Conservation (phyloP, 1,140 invertebrate genomes). For the Teleopsis dalmanni region DNA sequence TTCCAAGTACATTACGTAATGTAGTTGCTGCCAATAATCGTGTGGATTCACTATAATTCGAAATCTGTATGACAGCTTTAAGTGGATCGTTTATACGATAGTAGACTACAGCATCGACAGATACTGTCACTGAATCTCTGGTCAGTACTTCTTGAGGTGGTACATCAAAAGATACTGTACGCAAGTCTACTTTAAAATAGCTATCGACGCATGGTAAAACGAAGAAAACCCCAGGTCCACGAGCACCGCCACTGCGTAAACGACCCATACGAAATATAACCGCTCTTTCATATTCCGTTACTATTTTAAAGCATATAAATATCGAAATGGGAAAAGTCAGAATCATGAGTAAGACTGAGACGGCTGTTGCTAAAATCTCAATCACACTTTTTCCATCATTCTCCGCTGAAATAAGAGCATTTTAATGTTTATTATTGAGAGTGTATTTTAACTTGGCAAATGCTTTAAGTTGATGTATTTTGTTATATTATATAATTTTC, state of each 20-base stretch:
- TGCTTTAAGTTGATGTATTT: no score
- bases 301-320: constrained; percentile 73
- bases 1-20: constrained; percentile 84
- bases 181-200: constrained; percentile 79
- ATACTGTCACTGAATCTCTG: constrained; percentile 87
- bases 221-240: constrained; percentile 78
- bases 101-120: constrained; percentile 88
- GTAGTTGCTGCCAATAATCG: constrained; percentile 79
- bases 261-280: constrained; percentile 85
- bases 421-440: no score
- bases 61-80: constrained; percentile 72
- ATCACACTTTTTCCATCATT: constrained; percentile 56
- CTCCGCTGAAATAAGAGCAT: no score
- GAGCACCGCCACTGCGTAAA: constrained; percentile 49
- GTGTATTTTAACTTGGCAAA: no score
- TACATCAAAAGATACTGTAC: constrained; percentile 58
- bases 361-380: constrained; percentile 70
- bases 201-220: constrained; percentile 85
- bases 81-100: constrained; percentile 73
- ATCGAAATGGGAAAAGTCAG: constrained; percentile 78
- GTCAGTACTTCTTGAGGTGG: constrained; percentile 69
- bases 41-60: constrained; percentile 74
- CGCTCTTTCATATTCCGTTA: constrained; percentile 73
- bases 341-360: constrained; percentile 70
- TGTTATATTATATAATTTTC: no score